Conservation (phyloP, 2,113 vertebrate genomes). For the Notothenia rossii region DNA sequence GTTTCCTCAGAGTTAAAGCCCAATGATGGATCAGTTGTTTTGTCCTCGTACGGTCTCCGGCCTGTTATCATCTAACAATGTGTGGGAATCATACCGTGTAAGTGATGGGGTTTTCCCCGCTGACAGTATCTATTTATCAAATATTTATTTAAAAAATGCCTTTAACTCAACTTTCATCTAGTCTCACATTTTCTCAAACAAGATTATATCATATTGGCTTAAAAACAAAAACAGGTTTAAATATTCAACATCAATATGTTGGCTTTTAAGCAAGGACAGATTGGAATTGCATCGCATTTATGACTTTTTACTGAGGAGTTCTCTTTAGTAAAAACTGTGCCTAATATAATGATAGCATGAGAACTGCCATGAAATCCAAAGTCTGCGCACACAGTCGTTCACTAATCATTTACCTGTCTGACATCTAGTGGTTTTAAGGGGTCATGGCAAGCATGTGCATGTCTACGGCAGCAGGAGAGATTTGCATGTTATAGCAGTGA, state of each 20-base stretch:
- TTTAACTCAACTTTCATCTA: not conserved
- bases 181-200: not conserved
- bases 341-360: not conserved
- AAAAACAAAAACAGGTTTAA: not conserved
- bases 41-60: not conserved
- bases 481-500: not conserved
- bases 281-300: not conserved
- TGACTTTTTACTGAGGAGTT: not conserved
- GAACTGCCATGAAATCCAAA: not conserved
- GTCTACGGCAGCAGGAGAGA: not conserved
- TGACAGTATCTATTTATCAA: conserved; percentile 13
- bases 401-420: not conserved
- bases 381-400: not conserved
- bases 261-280: not conserved
- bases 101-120: conserved; percentile 15
- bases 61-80: conserved; percentile 10
- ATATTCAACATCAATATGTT: too few relatives aligned
- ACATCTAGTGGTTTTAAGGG: conserved; percentile 2
- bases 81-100: not conserved
- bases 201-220: not conserved
- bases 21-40: not conserved
- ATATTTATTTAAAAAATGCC: conserved; percentile 16
- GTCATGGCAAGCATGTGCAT: not conserved
- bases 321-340: not conserved
- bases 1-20: not conserved